A percentile compares a stretch with the other conserved stretches of the same genome.
phyloP scores from a whole-genome alignment of 2,888 invertebrate species.

The Cryptocephalus primarius region DNA sequence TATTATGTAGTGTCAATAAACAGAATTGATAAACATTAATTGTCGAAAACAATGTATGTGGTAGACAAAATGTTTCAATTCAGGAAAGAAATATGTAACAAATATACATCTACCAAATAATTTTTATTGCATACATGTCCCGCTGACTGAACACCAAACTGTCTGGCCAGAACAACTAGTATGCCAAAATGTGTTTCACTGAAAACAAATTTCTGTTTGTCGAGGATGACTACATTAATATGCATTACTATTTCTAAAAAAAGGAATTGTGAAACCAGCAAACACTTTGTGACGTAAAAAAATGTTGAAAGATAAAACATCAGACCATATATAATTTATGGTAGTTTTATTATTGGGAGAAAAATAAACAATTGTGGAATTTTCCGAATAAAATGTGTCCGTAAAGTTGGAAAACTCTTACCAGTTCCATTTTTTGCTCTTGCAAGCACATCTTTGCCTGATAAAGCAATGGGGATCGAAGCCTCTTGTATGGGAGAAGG shows the following conservation, averaged over 20 bases:
- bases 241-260: neutral
- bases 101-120: constrained; percentile 12
- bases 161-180: constrained; percentile 20
- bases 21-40: neutral
- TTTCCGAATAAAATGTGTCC: neutral
- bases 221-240: no score
- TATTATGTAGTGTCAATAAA: neutral
- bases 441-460: constrained; percentile 95
- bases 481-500: constrained; percentile 99
- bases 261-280: neutral
- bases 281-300: neutral
- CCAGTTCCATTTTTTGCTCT: constrained; percentile 99
- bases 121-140: constrained; percentile 27
- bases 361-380: no score
- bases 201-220: no score
- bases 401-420: constrained; percentile 9
- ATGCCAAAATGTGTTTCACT: constrained; percentile 6
- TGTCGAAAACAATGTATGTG: constrained; percentile 10
- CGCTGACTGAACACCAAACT: constrained; percentile 16
- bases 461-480: constrained; percentile 95
- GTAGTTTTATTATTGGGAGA: no score
- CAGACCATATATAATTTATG: no score
- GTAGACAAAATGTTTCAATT: constrained; percentile 1
- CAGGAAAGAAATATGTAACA: neutral
- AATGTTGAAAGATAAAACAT: neutral